These are phyloP conservation scores for Yponomeuta sedellus DNA, from an alignment of 2,888 invertebrate species.

Conservation along the genomic window DNA sequence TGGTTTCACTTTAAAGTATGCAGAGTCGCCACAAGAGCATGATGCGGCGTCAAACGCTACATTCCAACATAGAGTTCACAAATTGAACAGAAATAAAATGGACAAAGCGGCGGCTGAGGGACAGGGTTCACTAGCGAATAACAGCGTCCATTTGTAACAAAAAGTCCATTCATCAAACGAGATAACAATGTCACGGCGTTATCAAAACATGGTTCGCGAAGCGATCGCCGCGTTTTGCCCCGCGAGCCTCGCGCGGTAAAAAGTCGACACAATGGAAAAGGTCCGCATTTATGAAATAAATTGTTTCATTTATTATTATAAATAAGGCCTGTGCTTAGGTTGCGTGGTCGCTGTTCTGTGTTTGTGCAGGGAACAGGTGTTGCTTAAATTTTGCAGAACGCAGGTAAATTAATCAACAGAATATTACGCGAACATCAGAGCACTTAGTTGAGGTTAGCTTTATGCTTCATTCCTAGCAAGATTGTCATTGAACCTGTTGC, in stretches of 20 bases:
- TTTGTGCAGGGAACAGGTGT: slow-evolving; percentile 34
- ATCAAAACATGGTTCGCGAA: slow-evolving; percentile 70
- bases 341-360: slow-evolving; percentile 13
- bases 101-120: slow-evolving; percentile 25
- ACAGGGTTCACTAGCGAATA: slow-evolving; percentile 60
- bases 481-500: neutral
- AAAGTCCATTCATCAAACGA: slow-evolving; percentile 72
- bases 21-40: slow-evolving; percentile 24
- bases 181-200: slow-evolving; percentile 70
- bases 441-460: neutral
- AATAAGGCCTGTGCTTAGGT: slow-evolving; percentile 22
- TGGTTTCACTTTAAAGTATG: slow-evolving; percentile 32
- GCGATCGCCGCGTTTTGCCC: slow-evolving; percentile 66
- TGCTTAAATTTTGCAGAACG: slow-evolving; percentile 21
- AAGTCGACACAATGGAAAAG: slow-evolving; percentile 63
- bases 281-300: slow-evolving; percentile 48
- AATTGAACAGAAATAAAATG: slow-evolving; percentile 4
- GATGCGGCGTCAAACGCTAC: neutral
- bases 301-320: slow-evolving; percentile 49
- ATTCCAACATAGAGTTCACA: slow-evolving; percentile 8
- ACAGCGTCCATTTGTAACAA: slow-evolving; percentile 69
- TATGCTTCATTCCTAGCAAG: neutral
- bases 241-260: slow-evolving; percentile 37
- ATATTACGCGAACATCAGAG: neutral
- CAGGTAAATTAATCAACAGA: slow-evolving; percentile 13